Evolutionary conservation across 1,140 invertebrate species (phyloP).

Genomic region (Heliconius hewitsoni): DNA sequence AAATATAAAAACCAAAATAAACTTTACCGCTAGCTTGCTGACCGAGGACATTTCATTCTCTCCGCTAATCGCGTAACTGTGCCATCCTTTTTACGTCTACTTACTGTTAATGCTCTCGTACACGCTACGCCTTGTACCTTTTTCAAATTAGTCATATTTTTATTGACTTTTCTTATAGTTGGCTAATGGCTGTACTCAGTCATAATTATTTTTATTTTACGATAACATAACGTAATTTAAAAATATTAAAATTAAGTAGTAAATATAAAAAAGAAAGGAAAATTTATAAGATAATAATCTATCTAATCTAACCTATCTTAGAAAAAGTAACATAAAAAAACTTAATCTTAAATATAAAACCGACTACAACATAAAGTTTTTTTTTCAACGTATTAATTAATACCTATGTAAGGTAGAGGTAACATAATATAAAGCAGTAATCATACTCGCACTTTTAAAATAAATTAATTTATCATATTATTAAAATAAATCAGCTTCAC

Average conservation of each 20-base stretch:
- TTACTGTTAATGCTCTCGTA: conserved; percentile 14
- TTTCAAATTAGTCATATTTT: conserved; percentile 23
- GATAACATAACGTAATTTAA: neutral
- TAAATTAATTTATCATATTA: no score
- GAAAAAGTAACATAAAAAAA: no score
- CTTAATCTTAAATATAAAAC: no score
- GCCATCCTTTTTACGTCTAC: conserved; percentile 37
- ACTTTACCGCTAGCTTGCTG: conserved; percentile 38
- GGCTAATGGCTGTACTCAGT: neutral
- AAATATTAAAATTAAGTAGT: neutral
- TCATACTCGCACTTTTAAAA: no score
- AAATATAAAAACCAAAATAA: conserved; percentile 31
- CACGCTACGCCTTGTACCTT: neutral
- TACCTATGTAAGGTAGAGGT: no score
- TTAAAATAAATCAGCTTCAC: no score
- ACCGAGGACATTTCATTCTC: conserved; percentile 56
- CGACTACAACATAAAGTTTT: no score
- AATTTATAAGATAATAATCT: neutral
- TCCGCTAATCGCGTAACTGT: conserved; percentile 64
- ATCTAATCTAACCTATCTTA: neutral
- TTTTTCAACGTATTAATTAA: no score
- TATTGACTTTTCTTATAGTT: neutral
- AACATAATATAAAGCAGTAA: no score
- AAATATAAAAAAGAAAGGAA: neutral
- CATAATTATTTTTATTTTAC: neutral